Evolutionary conservation across 1,140 invertebrate species (phyloP).

Genomic region (Berghia stephanieae): DNA sequence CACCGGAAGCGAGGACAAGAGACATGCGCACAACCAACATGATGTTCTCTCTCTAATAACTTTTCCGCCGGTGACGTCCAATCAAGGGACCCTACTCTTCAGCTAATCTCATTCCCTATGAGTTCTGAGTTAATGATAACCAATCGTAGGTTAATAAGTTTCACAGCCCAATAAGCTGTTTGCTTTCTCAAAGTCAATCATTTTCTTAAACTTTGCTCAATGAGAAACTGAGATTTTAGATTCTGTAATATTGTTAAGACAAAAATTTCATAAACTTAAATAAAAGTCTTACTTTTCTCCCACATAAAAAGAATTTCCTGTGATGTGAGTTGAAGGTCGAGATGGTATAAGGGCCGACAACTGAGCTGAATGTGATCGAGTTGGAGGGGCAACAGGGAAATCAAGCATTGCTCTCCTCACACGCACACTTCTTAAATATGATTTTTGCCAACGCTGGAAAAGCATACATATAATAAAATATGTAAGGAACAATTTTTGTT

Average conservation of each 20-base stretch:
- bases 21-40: too few species aligned
- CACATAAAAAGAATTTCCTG: slow-evolving; percentile 8
- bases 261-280: neutral
- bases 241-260: neutral
- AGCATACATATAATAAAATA: neutral
- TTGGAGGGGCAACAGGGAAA: slow-evolving; percentile 56
- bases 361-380: slow-evolving; percentile 36
- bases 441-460: slow-evolving; percentile 47
- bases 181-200: too few species aligned
- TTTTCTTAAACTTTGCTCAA: too few species aligned
- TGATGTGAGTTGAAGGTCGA: slow-evolving; percentile 24
- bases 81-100: too few species aligned
- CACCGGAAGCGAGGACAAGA: too few species aligned
- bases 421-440: slow-evolving; percentile 40
- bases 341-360: slow-evolving; percentile 45
- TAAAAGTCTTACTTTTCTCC: slow-evolving; percentile 1
- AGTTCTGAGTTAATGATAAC: too few species aligned
- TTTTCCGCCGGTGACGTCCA: too few species aligned
- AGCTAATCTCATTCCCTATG: too few species aligned
- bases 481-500: neutral
- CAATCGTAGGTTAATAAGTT: too few species aligned
- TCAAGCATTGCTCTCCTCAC: slow-evolving; percentile 56
- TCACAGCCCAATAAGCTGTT: too few species aligned
- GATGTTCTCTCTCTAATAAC: too few species aligned
- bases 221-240: neutral